phyloP scores from a whole-genome alignment of 2,113 vertebrate species.

The Hyla sarda region DNA sequence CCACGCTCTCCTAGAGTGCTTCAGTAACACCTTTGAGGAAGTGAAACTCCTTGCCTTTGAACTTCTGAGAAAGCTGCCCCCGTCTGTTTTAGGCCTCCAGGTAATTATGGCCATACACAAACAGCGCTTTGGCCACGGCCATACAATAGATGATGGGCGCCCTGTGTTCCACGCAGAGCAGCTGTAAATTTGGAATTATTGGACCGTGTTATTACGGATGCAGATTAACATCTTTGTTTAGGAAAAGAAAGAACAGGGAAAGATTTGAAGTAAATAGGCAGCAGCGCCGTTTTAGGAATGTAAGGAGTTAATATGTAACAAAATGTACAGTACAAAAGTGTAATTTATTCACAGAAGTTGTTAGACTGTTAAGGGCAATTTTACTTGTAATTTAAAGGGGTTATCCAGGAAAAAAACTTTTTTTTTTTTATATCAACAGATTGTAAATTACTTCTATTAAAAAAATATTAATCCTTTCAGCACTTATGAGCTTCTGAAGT shows the following conservation, averaged over 20 bases:
- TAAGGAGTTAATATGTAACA: background rate
- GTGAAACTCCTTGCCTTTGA: constrained; percentile 86
- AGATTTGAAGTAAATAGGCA: background rate
- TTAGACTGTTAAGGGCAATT: too few species aligned
- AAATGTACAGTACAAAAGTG: background rate
- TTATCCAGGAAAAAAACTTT: too few species aligned
- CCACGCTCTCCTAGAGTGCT: constrained; percentile 82
- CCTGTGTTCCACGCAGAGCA: background rate
- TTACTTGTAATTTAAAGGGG: too few species aligned
- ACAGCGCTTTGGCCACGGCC: background rate
- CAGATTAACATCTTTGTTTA: background rate
- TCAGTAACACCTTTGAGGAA: constrained; percentile 93
- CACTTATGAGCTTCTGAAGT: too few species aligned
- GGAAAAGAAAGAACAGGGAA: background rate
- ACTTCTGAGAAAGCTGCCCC: constrained; percentile 82
- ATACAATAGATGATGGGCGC: background rate
- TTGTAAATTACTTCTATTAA: too few species aligned
- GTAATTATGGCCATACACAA: constrained; percentile 66
- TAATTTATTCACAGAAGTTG: too few species aligned
- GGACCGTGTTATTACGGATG: background rate
- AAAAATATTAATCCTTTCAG: too few species aligned
- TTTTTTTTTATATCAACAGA: too few species aligned
- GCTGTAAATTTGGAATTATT: background rate
- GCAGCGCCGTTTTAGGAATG: background rate
- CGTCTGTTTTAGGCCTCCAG: constrained; percentile 77